Conservation (phyloP, 2,888 invertebrate genomes). For the Branchellion lobata region DNA sequence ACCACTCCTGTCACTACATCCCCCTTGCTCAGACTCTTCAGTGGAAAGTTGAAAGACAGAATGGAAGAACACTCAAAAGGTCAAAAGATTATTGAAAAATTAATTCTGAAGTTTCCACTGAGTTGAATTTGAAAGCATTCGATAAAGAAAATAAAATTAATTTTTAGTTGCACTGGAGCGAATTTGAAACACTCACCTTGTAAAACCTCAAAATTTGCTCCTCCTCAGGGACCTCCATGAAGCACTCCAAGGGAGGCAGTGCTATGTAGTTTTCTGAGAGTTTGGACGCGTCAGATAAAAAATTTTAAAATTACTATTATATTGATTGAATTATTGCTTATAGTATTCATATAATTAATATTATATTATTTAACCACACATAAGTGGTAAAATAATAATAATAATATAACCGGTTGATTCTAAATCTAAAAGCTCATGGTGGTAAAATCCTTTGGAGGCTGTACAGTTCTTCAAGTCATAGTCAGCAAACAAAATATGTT, state of each 20-base stretch:
- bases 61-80: no score
- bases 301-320: not conserved
- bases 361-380: not conserved
- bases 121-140: no score
- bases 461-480: constrained; percentile 12
- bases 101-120: no score
- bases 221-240: constrained; percentile 76
- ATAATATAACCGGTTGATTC: constrained; percentile 15
- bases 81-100: no score
- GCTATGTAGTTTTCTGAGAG: constrained; percentile 72
- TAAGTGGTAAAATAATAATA: not conserved
- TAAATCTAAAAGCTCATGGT: constrained; percentile 24
- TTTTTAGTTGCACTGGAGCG: no score
- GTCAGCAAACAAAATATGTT: not conserved
- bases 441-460: constrained; percentile 28
- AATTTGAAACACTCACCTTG: constrained; percentile 71
- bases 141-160: no score
- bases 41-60: no score
- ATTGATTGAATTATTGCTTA: no score
- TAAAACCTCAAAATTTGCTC: constrained; percentile 78
- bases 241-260: constrained; percentile 84
- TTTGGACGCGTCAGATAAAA: not conserved
- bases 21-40: constrained; percentile 60
- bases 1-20: constrained; percentile 62
- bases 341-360: no score